Evolutionary conservation across 2,888 invertebrate genomes (phyloP).

Genomic region (Drepanosiphum platanoidis): DNA sequence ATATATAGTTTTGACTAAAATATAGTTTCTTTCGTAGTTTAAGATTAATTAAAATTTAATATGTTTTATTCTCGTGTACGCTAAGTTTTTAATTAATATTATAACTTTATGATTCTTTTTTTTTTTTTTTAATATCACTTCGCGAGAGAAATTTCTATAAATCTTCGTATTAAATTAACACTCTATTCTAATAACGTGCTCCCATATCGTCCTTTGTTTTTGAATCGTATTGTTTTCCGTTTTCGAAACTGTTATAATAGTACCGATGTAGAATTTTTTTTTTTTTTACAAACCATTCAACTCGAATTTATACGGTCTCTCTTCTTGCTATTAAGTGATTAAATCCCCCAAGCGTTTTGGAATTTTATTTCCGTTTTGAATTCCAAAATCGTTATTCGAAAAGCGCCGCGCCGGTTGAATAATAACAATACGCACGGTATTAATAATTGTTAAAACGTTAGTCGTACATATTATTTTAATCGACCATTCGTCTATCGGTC

Average conservation of each 20-base stretch:
- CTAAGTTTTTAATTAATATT: background rate
- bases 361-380: too few species aligned
- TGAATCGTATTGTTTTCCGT: conserved; percentile 5
- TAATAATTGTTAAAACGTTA: too few species aligned
- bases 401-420: too few species aligned
- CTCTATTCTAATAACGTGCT: background rate
- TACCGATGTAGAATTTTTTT: background rate
- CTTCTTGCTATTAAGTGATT: background rate
- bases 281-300: background rate
- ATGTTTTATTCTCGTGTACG: background rate
- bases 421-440: too few species aligned
- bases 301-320: background rate
- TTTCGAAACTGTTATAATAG: background rate
- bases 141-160: background rate
- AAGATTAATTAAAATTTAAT: background rate
- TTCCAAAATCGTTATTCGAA: too few species aligned
- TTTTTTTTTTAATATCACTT: too few species aligned
- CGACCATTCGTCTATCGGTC: too few species aligned
- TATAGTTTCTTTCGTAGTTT: background rate
- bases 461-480: too few species aligned
- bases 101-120: too few species aligned
- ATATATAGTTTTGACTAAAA: background rate
- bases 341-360: background rate
- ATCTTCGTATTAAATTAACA: background rate
- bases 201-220: background rate